A percentile compares a stretch with the other conserved stretches of the same genome.
These are phyloP conservation scores for Tipula vernalis DNA, from an alignment of 2,888 invertebrate genomes.

Conservation along the genomic window DNA sequence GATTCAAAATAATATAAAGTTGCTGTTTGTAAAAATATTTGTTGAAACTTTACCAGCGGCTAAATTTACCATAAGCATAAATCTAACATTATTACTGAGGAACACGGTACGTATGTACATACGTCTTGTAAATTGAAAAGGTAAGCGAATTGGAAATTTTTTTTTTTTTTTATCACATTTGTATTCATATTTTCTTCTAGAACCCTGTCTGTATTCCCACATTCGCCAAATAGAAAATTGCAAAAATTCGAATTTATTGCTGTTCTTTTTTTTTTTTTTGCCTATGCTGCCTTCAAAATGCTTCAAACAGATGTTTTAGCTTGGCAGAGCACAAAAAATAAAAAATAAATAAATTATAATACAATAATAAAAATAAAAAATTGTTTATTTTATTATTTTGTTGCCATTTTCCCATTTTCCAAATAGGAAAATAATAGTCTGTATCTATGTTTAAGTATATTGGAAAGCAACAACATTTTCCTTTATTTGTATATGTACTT, in stretches of 20 bases:
- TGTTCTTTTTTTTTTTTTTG: background rate
- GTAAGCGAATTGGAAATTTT: background rate
- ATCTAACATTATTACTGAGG: background rate
- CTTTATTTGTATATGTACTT: background rate
- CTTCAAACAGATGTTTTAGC: background rate
- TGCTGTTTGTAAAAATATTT: background rate
- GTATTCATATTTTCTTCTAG: background rate
- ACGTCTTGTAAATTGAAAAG: background rate
- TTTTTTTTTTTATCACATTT: background rate
- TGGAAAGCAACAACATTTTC: background rate
- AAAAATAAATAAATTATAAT: background rate
- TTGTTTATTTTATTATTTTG: background rate
- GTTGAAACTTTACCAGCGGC: background rate
- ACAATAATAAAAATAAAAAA: background rate
- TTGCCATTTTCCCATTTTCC: background rate
- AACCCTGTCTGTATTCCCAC: background rate
- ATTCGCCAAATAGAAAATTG: background rate
- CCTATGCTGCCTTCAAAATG: background rate
- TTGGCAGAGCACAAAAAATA: background rate
- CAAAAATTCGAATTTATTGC: background rate
- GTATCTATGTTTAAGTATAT: background rate
- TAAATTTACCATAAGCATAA: background rate
- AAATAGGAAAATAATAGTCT: background rate
- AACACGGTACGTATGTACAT: background rate
- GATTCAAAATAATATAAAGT: background rate